phyloP scores from a whole-genome alignment of 1,140 invertebrate genomes.

The Calycopis cecrops region DNA sequence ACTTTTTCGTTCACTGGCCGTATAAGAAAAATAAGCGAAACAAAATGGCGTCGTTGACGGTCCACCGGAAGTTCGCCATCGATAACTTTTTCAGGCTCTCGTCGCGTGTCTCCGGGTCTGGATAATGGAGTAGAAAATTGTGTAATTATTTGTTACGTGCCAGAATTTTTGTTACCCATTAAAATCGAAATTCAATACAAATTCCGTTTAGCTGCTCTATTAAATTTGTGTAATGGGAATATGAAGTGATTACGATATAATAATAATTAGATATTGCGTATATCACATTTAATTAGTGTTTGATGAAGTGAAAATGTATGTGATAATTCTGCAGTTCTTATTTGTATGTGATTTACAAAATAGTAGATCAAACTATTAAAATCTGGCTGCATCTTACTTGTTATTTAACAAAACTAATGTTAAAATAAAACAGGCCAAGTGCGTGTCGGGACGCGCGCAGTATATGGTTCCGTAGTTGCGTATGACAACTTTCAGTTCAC shows the following conservation, averaged over 20 bases:
- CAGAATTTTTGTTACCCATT: conserved; percentile 11
- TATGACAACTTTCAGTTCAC: too few species aligned
- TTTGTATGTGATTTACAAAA: too few species aligned
- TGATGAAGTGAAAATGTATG: too few species aligned
- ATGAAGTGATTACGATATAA: background rate
- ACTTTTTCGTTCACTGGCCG: background rate
- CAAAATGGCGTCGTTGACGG: conserved; percentile 3
- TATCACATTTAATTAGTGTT: background rate
- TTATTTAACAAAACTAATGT: too few species aligned
- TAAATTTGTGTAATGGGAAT: too few species aligned
- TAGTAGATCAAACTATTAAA: too few species aligned
- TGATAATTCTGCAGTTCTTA: too few species aligned
- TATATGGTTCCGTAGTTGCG: too few species aligned
- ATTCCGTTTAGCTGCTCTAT: background rate
- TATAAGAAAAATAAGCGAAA: background rate
- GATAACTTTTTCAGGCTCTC: conserved; percentile 9
- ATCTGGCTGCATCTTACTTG: too few species aligned
- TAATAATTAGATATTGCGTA: conserved; percentile 1
- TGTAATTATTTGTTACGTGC: conserved; percentile 17
- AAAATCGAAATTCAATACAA: background rate
- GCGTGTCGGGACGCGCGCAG: too few species aligned
- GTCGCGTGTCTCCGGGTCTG: conserved; percentile 12
- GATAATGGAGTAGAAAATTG: conserved; percentile 20
- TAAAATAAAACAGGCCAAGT: too few species aligned
- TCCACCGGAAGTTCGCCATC: background rate